Base-by-base conservation (phyloP, 2,888 invertebrate genomes). In the Eubasilissa splendida region DNA sequence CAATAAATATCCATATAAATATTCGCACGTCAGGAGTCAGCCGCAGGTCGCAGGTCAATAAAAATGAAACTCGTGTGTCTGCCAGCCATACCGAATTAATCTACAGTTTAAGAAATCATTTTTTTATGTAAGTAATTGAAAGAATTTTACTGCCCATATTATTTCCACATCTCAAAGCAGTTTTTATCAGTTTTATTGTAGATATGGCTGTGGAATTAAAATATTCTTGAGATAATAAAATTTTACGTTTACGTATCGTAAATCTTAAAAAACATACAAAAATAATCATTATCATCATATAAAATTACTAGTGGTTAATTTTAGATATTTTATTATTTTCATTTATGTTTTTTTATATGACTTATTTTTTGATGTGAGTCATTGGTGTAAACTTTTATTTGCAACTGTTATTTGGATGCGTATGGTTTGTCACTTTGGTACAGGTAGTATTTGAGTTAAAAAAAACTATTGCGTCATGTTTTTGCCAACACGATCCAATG, bases 1-100 rank as follows among this genome's bases (percentile, higher is more conserved):
- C 71, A 71, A 71, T 71, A 71, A 71, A 54, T 71, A 71, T 53
- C 9, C 31, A 56, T 71, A 54, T 68, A 52, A 52, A 68, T 71
- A 54, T 71, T 71, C 71, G 71, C 71, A 71, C 54, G 71, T 71
- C 71, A 71, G 71, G 33, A 71, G 71, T 71, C 53, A 71, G 54
- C 11, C 71, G 10, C 54, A 54, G 54, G 53, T 71, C 71, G 54
- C 8, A 71, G 71, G 71, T 71, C 53, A 71, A 50, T 42, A 71
- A 70, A 68, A 71, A 71, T 71, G 71, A 71, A 71, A 71, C 56
- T 56, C 54, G 22, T 54, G 22, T 54, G 54, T 11, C 52, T 71
- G 58, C 52, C 8, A 52, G 50, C 68, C 33, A 9, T n/a, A n/a
- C 42, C 4, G 14, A n/a, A 68, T 68, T 68, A 50, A 68, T 68